These are phyloP conservation scores for Montipora efflorescens DNA, from an alignment of 64 coral and sea anemone species.

Conservation along the genomic window DNA sequence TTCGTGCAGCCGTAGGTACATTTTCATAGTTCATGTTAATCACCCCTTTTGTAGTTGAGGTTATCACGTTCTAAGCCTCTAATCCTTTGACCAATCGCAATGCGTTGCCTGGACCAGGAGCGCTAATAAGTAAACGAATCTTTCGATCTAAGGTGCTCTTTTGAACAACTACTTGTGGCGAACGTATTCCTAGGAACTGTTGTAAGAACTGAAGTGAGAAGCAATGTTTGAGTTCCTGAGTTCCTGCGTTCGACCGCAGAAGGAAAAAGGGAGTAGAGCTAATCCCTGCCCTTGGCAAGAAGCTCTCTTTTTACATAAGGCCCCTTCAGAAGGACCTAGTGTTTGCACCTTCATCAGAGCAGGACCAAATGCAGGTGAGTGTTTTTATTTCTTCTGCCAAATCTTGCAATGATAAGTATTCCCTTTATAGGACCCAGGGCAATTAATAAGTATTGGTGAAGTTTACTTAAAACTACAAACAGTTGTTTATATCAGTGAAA, in stretches of 20 bases:
- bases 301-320: background rate
- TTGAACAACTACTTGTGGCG: no score
- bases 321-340: constrained; percentile 49
- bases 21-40: no score
- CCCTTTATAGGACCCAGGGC: background rate
- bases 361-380: constrained; percentile 42
- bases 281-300: no score
- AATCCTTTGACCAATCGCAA: no score
- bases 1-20: no score
- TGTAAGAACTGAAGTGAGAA: background rate
- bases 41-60: no score
- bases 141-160: background rate
- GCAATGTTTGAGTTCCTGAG: no score
- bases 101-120: background rate
- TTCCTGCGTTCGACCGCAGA: no score
- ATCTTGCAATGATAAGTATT: constrained; percentile 23
- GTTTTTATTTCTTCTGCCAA: constrained; percentile 39
- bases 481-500: constrained; percentile 25
- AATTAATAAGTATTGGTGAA: constrained; percentile 5
- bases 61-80: no score
- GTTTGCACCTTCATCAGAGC: constrained; percentile 29
- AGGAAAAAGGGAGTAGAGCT: no score
- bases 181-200: background rate
- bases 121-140: background rate
- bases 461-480: constrained; percentile 22